A percentile compares a stretch with the other conserved stretches of the same genome.
phyloP scores from a whole-genome alignment of 1,140 invertebrate genomes.

The Nomia melanderi region DNA sequence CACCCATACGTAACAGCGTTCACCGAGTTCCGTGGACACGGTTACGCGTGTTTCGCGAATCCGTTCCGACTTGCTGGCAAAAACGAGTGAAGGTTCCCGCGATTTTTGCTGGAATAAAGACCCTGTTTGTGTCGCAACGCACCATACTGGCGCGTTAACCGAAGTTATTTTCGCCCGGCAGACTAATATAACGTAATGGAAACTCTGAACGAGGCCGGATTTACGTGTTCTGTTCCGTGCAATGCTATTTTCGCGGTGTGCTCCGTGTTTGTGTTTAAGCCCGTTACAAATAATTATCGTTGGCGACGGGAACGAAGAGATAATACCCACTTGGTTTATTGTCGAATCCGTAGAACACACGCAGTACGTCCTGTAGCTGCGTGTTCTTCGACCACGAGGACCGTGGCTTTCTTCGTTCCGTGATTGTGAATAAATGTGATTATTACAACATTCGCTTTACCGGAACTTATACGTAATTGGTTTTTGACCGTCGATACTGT shows the following conservation, averaged over 20 bases:
- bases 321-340: constrained; percentile 52
- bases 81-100: background rate
- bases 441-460: background rate
- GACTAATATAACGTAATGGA: constrained; percentile 58
- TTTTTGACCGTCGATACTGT: too few species aligned
- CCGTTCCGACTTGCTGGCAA: background rate
- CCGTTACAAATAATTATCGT: constrained; percentile 56
- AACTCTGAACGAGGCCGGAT: constrained; percentile 56
- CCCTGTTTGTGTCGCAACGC: constrained; percentile 15
- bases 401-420: background rate
- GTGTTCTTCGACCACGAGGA: background rate
- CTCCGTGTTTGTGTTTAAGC: constrained; percentile 40
- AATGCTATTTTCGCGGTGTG: constrained; percentile 55
- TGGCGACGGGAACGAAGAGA: constrained; percentile 23
- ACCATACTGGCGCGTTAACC: constrained; percentile 18
- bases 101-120: constrained; percentile 27
- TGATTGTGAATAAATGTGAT: background rate
- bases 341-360: constrained; percentile 16
- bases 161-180: constrained; percentile 25
- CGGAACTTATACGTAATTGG: too few species aligned
- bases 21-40: background rate
- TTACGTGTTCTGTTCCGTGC: constrained; percentile 55
- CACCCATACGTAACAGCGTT: background rate
- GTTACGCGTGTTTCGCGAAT: background rate
- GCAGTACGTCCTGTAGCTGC: constrained; percentile 17